Base-by-base conservation (phyloP, 2,888 invertebrate genomes). In the Diarsia mendica region DNA sequence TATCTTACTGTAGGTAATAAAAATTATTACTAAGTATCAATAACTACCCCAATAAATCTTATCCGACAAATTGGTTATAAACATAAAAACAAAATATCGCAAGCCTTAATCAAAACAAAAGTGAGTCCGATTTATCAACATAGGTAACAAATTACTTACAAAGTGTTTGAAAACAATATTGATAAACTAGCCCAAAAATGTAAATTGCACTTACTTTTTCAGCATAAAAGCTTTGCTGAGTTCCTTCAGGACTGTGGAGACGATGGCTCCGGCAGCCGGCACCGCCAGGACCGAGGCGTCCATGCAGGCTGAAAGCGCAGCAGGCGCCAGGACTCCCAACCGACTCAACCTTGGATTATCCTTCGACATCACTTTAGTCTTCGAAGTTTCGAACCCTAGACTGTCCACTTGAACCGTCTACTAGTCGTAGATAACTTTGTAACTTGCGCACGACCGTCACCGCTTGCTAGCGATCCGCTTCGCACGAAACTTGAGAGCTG, bases 221-320 rank as follows among this genome's bases (percentile, higher is more conserved):
- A 96, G 91, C 96, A 96, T 96, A 85, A 96, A 96, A 55, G 96
- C 96, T 82, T 96, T 96, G 92, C 95, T 96, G 69, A 96, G 94
- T 79, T 96, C 96, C 87, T 95, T 95, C 48, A 96, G 93, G 53
- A 96, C 95, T 2, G 96, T 96, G 75, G 96, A 95, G 63, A 96
- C 95, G 76, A 96, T 95, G 48, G 96, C 96, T 0, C 96, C 95
- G 11, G 96, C 96, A 0, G 96, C 95, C 3, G 96, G 96, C 82
- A 96, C 96, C 0, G 95, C 96, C 77, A 96, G 89, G 78, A 96
- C 95, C 51, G 96, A 96, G 0, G 96, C 96, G 85, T 96, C 96
- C 93, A 95, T 95, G 85, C 96, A 96, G 39, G 93, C 96, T 0
- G 95, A 95, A 61, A 96, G 90, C 51, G 96, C 96, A 10, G 95